Evolutionary conservation across 2,888 invertebrate genomes (phyloP).

Genomic region (Thereva unica): DNA sequence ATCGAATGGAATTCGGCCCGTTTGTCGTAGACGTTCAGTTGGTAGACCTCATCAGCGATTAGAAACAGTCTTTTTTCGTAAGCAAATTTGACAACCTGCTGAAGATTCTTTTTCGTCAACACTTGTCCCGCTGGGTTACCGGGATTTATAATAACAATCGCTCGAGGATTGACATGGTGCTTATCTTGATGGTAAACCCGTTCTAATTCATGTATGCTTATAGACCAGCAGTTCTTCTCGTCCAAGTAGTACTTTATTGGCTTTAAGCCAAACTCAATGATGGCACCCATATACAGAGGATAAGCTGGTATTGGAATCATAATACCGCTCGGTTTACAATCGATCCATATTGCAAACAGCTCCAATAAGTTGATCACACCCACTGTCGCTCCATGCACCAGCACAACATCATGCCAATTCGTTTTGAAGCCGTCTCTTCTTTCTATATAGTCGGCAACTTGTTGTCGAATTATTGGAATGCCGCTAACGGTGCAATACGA

Average conservation of each 20-base stretch:
- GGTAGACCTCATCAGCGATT: conserved; percentile 95
- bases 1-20: conserved; percentile 90
- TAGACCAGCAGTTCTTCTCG: conserved; percentile 84
- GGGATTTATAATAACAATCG: conserved; percentile 94
- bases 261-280: conserved; percentile 87
- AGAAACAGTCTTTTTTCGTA: conserved; percentile 80
- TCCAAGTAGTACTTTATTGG: conserved; percentile 90
- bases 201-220: conserved; percentile 79
- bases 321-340: conserved; percentile 56
- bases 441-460: too few relatives aligned
- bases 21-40: conserved; percentile 92
- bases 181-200: conserved; percentile 70
- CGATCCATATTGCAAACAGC: too few relatives aligned
- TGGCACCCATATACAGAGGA: conserved; percentile 93
- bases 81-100: conserved; percentile 90
- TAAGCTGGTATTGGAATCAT: conserved; percentile 99
- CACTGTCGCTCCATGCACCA: too few relatives aligned
- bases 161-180: conserved; percentile 71
- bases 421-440: too few relatives aligned
- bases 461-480: too few relatives aligned
- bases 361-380: too few relatives aligned
- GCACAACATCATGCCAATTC: too few relatives aligned
- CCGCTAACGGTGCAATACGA: too few relatives aligned
- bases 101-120: conserved; percentile 84
- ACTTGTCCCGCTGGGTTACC: conserved; percentile 99